Base-by-base conservation (phyloP, 2,113 vertebrate species). In the Equus przewalskii region DNA sequence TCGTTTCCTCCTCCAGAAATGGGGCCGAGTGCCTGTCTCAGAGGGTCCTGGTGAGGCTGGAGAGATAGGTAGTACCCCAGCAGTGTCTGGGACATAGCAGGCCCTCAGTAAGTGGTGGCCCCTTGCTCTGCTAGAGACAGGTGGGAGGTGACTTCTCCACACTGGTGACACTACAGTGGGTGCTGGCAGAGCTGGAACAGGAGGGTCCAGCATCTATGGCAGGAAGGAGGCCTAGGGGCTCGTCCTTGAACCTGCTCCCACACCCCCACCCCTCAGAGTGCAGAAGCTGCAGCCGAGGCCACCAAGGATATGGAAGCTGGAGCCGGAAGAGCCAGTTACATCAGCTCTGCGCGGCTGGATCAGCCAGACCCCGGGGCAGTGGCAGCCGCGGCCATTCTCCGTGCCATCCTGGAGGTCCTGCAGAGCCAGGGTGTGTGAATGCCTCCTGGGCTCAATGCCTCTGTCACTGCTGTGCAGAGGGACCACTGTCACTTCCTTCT, bases 271-370 rank as follows among this genome's bases (percentile, higher is more conserved):
- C 54, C 89, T 56, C 97, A 99, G 99, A 99, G 98, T 36, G 99
- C 99, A 0, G 97, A 99, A 58, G 97, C 67, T 0, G 99, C 99
- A 0, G 99, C 99, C 0, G 99, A 99, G 84, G 99, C 99, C 28
- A 99, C 99, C 16, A 98, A 97, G 91, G 28, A 98, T 91, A 99
- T 99, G 98, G 98, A 98, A 19, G 99, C 99, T 0, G 99, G 96
- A 26, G 99, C 99, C 0, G 99, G 99, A n/a, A 98, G 99, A 82
- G 99, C 99, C 96, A 99, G 99, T 96, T 99, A 99, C 90, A 99
- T 99, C 96, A 98, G 99, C 5, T 99, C 99, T 0, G 98, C 99
- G 1, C 97, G 85, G 2, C 97, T 99, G 80, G 99, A 98, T 8
- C 98, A 99, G 97, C 99, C 99, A 0, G 99, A 99, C 97, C 99